These are phyloP conservation scores for Oikopleura dioica DNA, from an alignment of 23 tunicate genomes.

Conservation along the genomic window DNA sequence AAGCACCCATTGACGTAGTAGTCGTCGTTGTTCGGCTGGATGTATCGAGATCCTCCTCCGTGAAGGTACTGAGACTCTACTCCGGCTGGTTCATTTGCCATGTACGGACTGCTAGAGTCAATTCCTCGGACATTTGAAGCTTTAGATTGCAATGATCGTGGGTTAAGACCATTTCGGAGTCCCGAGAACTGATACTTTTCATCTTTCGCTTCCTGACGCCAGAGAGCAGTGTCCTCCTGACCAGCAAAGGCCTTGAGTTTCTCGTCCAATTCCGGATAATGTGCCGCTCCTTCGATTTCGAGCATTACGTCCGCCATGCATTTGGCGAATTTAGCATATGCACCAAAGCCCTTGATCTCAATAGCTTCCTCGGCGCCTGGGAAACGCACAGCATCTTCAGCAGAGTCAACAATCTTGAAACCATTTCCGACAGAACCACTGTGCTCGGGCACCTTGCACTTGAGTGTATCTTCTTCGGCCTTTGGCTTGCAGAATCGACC, in stretches of 20 bases:
- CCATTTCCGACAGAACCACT: neutral
- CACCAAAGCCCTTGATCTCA: neutral
- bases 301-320: conserved; percentile 5
- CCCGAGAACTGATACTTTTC: neutral
- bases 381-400: neutral
- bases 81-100: neutral
- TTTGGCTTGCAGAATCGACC: conserved; percentile 3
- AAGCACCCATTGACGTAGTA: neutral
- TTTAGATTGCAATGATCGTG: neutral
- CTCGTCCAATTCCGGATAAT: conserved; percentile 11
- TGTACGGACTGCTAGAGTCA: neutral
- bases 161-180: conserved; percentile 1
- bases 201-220: neutral
- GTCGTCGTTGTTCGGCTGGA: neutral
- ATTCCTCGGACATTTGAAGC: neutral
- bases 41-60: conserved; percentile 5
- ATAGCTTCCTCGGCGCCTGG: neutral
- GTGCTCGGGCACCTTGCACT: neutral
- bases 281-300: conserved; percentile 2
- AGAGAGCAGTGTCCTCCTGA: neutral
- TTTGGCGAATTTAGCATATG: neutral
- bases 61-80: neutral
- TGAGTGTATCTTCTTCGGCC: neutral
- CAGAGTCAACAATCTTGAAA: neutral
- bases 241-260: neutral